A percentile compares a stretch with the other conserved stretches of the same genome.
These are phyloP conservation scores for Lithobates pipiens DNA, from an alignment of 2,797 vertebrate species.

Conservation along the genomic window DNA sequence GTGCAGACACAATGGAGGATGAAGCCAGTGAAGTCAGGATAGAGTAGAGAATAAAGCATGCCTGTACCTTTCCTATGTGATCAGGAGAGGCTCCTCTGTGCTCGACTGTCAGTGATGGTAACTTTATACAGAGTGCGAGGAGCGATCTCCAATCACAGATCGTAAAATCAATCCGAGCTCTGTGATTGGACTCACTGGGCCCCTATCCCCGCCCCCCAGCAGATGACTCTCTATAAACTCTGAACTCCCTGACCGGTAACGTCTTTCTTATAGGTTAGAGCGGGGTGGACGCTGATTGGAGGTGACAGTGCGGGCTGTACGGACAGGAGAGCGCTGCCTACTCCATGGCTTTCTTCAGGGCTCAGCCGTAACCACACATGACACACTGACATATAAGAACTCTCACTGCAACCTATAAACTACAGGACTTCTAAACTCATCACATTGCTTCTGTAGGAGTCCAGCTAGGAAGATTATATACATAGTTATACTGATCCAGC, in stretches of 20 bases:
- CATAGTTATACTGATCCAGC: too few relatives aligned
- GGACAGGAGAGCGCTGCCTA: too few relatives aligned
- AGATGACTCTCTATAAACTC: not conserved
- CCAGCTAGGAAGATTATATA: too few relatives aligned
- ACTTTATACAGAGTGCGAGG: slow-evolving; percentile 26
- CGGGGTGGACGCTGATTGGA: not conserved
- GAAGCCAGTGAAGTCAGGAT: too few relatives aligned
- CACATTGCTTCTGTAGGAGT: too few relatives aligned
- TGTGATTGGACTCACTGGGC: not conserved
- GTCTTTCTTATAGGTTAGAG: slow-evolving; percentile 6
- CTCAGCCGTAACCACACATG: too few relatives aligned
- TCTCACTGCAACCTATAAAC: too few relatives aligned
- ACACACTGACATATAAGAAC: too few relatives aligned
- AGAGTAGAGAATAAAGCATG: not conserved
- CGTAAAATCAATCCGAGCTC: slow-evolving; percentile 29
- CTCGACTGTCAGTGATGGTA: not conserved
- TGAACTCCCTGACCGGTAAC: not conserved
- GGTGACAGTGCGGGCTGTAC: slow-evolving; percentile 1
- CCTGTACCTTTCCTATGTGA: slow-evolving; percentile 21
- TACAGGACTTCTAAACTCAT: too few relatives aligned
- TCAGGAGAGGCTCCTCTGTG: slow-evolving; percentile 1
- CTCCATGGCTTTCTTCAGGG: too few relatives aligned
- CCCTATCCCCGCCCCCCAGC: not conserved
- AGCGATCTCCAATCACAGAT: slow-evolving; percentile 29
- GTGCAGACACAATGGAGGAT: too few relatives aligned